Percentiles rank a stretch among this genome's conserved stretches.
Conservation (phyloP, 2,888 invertebrate genomes). For the Schrankia costaestrigalis region DNA sequence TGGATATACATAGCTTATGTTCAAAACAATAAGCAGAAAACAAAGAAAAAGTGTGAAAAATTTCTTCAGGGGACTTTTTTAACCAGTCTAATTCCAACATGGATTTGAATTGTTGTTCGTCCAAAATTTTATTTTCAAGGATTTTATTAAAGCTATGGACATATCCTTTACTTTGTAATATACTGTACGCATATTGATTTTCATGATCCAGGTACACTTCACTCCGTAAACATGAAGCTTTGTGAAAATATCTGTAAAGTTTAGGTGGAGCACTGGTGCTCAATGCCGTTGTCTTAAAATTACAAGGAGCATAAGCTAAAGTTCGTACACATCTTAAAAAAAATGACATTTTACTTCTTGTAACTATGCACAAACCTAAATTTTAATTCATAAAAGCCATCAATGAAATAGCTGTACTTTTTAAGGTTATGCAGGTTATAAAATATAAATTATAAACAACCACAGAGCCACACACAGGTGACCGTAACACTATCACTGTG, state of each 20-base stretch:
- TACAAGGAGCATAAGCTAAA: conserved; percentile 16
- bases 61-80: conserved; percentile 39
- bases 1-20: conserved; percentile 55
- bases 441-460: too few species aligned
- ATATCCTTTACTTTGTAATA: conserved; percentile 63
- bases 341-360: conserved; percentile 33
- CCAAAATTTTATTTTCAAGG: conserved; percentile 14
- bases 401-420: too few species aligned
- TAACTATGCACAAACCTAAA: too few species aligned
- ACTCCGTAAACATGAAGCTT: conserved; percentile 30
- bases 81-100: conserved; percentile 48
- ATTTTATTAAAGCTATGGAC: conserved; percentile 35
- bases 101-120: conserved; percentile 42
- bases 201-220: conserved; percentile 67
- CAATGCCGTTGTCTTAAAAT: conserved; percentile 9
- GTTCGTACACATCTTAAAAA: conserved; percentile 29
- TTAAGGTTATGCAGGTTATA: too few species aligned
- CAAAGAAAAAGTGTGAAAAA: conserved; percentile 52
- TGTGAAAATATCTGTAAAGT: conserved; percentile 37
- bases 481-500: too few species aligned
- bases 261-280: conserved; percentile 21
- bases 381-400: too few species aligned
- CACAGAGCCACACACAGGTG: too few species aligned
- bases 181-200: conserved; percentile 60
- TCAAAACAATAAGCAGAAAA: conserved; percentile 55